These are phyloP conservation scores for Pollenia labialis DNA, from an alignment of 2,888 invertebrate species.

Conservation along the genomic window DNA sequence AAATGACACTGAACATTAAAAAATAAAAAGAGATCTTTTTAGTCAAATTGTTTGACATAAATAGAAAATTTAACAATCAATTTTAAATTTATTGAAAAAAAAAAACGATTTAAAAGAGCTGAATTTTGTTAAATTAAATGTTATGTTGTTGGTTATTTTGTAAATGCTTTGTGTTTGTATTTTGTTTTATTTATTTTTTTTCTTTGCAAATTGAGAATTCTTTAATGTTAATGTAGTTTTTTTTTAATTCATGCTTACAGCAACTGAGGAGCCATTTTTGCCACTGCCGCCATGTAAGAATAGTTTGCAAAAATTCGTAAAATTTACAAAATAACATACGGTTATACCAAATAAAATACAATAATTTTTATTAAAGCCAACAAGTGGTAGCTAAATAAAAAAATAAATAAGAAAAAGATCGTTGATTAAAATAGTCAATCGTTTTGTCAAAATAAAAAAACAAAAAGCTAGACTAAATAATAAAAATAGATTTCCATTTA, in stretches of 20 bases:
- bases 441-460: constrained; percentile 24
- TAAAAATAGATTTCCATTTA: constrained; percentile 24
- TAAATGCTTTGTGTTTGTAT: constrained; percentile 40
- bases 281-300: constrained; percentile 94
- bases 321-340: constrained; percentile 85
- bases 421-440: constrained; percentile 44
- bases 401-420: constrained; percentile 67
- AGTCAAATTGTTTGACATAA: constrained; percentile 20
- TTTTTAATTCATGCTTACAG: constrained; percentile 85
- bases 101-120: not conserved
- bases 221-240: not conserved
- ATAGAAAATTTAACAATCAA: not conserved
- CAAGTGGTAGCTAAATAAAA: constrained; percentile 81
- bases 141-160: not conserved
- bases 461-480: constrained; percentile 56
- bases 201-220: constrained; percentile 31
- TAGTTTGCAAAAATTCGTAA: constrained; percentile 88
- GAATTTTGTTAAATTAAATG: constrained; percentile 8
- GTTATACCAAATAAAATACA: constrained; percentile 82
- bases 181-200: not conserved
- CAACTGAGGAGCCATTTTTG: constrained; percentile 98
- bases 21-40: not conserved
- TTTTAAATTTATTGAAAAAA: not conserved
- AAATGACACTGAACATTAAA: not conserved
- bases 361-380: constrained; percentile 82